A percentile compares a stretch with the other conserved stretches of the same genome.
phyloP scores from a whole-genome alignment of 2,888 invertebrate species.

The Adelognathus sp. region DNA sequence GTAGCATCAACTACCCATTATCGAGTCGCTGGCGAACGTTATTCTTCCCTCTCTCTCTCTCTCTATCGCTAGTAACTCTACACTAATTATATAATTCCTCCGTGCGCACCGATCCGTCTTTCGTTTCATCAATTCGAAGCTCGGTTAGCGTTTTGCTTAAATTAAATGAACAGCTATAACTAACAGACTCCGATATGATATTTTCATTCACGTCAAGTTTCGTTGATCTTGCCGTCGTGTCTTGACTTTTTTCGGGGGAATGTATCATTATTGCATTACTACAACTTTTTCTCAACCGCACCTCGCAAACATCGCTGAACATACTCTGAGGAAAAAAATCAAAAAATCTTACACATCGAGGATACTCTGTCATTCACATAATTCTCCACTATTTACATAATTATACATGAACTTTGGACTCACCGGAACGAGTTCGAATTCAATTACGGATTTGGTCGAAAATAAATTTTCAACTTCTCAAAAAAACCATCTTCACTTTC shows the following conservation, averaged over 20 bases:
- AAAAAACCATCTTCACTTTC: neutral
- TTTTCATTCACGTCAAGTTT: conserved; percentile 11
- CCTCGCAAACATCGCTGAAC: neutral
- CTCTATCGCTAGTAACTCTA: conserved; percentile 5
- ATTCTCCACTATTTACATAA: neutral
- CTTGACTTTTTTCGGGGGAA: conserved; percentile 39
- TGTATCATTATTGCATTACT: conserved; percentile 45
- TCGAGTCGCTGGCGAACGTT: conserved; percentile 56
- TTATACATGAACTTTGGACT: neutral
- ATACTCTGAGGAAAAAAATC: neutral
- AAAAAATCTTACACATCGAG: neutral
- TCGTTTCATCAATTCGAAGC: conserved; percentile 42
- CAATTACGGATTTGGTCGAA: neutral
- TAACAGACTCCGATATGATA: conserved; percentile 33
- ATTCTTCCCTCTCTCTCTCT: neutral
- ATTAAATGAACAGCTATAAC: conserved; percentile 7
- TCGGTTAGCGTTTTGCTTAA: conserved; percentile 29
- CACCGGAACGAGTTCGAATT: neutral
- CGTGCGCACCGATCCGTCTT: conserved; percentile 33
- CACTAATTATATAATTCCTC: conserved; percentile 41
- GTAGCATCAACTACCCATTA: conserved; percentile 61
- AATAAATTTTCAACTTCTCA: neutral
- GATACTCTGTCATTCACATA: neutral
- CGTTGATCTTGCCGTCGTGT: conserved; percentile 27
- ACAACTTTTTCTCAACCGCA: neutral